Evolutionary conservation across 2,797 vertebrate species (phyloP).

Genomic region (Falco berigora): DNA sequence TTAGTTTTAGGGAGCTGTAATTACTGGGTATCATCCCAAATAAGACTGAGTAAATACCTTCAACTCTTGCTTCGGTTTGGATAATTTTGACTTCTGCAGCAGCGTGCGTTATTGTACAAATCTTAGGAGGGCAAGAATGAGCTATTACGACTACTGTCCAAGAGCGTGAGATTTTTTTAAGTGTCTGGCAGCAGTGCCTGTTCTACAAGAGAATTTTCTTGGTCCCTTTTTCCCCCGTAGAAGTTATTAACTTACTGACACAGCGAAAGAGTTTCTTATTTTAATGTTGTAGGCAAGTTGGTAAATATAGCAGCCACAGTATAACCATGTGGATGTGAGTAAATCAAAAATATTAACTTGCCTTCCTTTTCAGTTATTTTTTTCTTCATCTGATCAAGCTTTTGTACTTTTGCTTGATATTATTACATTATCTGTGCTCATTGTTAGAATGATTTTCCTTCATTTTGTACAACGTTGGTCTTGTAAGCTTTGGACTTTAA

Average conservation of each 20-base stretch:
- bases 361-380: conserved; percentile 33
- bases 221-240: not conserved
- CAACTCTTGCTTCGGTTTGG: not conserved
- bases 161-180: conserved; percentile 8
- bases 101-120: not conserved
- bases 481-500: not conserved
- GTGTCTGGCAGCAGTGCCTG: not conserved
- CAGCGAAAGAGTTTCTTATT: conserved; percentile 1
- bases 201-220: conserved; percentile 44
- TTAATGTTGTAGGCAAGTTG: not conserved
- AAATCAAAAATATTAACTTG: conserved; percentile 13
- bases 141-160: not conserved
- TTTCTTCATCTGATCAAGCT: conserved; percentile 2
- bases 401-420: conserved; percentile 9
- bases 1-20: not conserved
- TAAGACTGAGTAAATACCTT: not conserved
- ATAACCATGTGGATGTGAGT: not conserved
- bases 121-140: conserved; percentile 7
- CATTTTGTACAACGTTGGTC: not conserved
- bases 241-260: not conserved
- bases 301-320: conserved; percentile 5
- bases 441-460: not conserved
- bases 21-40: not conserved
- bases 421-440: not conserved
- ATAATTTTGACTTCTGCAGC: not conserved